phyloP scores from a whole-genome alignment of 2,113 vertebrate genomes.

The Diphyllodes magnificus region DNA sequence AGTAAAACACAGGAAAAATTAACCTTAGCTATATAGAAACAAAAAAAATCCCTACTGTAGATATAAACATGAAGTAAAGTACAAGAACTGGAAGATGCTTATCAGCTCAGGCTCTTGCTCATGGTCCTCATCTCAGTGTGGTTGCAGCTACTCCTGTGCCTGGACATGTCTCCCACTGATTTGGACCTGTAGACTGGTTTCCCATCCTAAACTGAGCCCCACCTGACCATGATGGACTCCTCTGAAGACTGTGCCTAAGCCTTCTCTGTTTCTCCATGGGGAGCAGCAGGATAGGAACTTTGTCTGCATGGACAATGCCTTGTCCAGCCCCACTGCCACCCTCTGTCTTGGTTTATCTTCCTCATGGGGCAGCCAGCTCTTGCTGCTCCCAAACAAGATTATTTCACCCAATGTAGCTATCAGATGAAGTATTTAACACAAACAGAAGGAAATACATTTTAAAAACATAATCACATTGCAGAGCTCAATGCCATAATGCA shows the following conservation, averaged over 20 bases:
- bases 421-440: background rate
- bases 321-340: background rate
- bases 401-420: background rate
- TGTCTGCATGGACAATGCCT: background rate
- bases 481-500: background rate
- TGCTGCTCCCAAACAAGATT: background rate
- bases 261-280: background rate
- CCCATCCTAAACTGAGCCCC: background rate
- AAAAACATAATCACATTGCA: background rate
- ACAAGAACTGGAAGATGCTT: background rate
- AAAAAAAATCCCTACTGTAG: background rate
- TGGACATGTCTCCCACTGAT: background rate
- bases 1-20: background rate
- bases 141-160: background rate
- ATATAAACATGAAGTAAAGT: background rate
- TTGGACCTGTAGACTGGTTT: background rate
- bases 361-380: background rate
- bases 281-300: accelerated
- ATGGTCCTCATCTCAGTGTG: background rate
- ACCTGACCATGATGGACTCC: background rate
- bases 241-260: background rate
- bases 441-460: background rate
- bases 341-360: background rate
- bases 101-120: background rate
- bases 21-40: background rate